Evolutionary conservation across 2,888 invertebrate genomes (phyloP).

Genomic region (Leptinotarsa juncta): DNA sequence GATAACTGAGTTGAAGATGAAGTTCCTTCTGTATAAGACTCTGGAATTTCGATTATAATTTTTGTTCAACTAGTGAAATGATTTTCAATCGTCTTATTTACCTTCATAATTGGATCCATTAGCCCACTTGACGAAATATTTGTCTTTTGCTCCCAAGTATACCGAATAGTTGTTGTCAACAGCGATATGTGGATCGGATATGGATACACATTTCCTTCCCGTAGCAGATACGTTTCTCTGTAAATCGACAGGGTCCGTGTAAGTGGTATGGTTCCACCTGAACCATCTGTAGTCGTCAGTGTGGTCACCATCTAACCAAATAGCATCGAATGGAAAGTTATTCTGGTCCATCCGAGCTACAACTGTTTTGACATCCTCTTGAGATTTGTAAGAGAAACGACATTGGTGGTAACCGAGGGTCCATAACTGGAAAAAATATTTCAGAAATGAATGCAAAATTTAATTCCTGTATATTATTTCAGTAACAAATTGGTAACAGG

Average conservation of each 20-base stretch:
- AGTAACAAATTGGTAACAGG: too few species aligned
- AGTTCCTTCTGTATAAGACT: background rate
- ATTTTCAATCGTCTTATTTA: background rate
- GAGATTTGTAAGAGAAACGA: conserved; percentile 76
- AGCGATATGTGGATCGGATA: conserved; percentile 98
- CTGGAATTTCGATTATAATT: background rate
- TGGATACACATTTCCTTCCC: conserved; percentile 90
- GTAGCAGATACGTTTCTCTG: conserved; percentile 85
- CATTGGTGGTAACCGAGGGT: conserved; percentile 48
- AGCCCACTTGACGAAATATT: conserved; percentile 41
- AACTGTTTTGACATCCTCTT: conserved; percentile 87
- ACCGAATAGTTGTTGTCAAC: conserved; percentile 87
- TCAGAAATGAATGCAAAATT: background rate
- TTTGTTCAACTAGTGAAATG: background rate
- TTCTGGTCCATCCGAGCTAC: conserved; percentile 85
- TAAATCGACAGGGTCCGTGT: conserved; percentile 79
- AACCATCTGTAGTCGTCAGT: conserved; percentile 94
- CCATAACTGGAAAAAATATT: conserved; percentile 37
- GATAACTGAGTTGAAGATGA: too few species aligned
- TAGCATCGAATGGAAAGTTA: conserved; percentile 92
- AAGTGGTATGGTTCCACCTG: conserved; percentile 92
- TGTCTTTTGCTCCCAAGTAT: conserved; percentile 81
- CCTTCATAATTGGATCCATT: conserved; percentile 43
- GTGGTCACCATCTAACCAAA: conserved; percentile 99
- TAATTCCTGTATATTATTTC: background rate